These are phyloP conservation scores for Isoperla grammatica DNA, from an alignment of 2,888 invertebrate species.

Conservation along the genomic window DNA sequence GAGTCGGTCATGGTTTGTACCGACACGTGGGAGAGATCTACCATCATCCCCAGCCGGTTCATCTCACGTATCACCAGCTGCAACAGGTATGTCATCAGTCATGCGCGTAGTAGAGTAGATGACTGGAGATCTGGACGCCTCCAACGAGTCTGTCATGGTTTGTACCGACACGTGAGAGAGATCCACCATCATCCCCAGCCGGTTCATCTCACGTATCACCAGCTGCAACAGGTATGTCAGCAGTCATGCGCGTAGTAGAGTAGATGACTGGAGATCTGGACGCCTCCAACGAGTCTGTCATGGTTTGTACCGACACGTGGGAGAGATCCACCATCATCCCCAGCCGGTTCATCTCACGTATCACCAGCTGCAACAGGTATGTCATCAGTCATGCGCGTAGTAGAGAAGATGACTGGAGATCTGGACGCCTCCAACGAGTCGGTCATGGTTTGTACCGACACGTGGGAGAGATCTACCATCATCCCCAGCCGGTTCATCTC, in stretches of 20 bases:
- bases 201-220: constrained; percentile 70
- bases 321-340: constrained; percentile 92
- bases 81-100: no score
- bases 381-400: no score
- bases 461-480: constrained; percentile 88
- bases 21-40: constrained; percentile 85
- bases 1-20: constrained; percentile 81
- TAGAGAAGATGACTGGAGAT: constrained; percentile 84
- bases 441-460: constrained; percentile 78
- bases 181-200: constrained; percentile 90
- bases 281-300: constrained; percentile 75
- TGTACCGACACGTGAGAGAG: constrained; percentile 81
- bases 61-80: constrained; percentile 55
- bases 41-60: constrained; percentile 91
- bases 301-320: constrained; percentile 81
- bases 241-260: no score
- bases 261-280: constrained; percentile 82
- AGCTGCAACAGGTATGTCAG: no score
- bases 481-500: constrained; percentile 94
- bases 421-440: constrained; percentile 79
- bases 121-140: constrained; percentile 83
- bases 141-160: constrained; percentile 79
- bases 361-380: constrained; percentile 18
- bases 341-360: constrained; percentile 81
- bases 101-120: no score